Evolutionary conservation across 2,797 vertebrate species (phyloP).

Genomic region (Lepilemur septentrionalis): DNA sequence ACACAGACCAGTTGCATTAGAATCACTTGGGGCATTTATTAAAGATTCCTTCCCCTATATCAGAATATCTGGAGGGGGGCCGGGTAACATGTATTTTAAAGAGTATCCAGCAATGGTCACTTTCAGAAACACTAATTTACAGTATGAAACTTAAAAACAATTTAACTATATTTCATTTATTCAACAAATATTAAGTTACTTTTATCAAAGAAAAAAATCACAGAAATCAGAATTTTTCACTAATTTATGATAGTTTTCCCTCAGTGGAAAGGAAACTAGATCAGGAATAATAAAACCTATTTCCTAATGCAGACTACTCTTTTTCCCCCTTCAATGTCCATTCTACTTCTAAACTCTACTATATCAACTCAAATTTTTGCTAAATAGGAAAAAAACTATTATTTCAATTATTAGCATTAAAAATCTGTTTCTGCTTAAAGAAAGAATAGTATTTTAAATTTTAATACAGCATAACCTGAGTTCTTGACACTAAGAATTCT

Average conservation of each 20-base stretch:
- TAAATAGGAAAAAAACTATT: background rate
- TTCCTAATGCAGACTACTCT: background rate
- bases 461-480: background rate
- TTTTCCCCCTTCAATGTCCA: background rate
- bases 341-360: background rate
- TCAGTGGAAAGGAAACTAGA: background rate
- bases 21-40: constrained; percentile 43
- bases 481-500: background rate
- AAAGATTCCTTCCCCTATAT: constrained; percentile 36
- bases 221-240: constrained; percentile 35
- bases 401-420: constrained; percentile 39
- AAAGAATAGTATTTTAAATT: background rate
- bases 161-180: constrained; percentile 7
- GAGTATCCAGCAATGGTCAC: background rate
- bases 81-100: constrained; percentile 58
- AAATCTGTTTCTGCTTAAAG: background rate
- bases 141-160: constrained; percentile 46
- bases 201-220: background rate
- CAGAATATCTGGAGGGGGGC: constrained; percentile 19
- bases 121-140: constrained; percentile 53
- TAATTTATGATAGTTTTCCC: background rate
- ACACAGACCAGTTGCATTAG: constrained; percentile 50
- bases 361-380: constrained; percentile 14
- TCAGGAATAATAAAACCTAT: background rate
- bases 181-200: background rate